A percentile compares a stretch with the other conserved stretches of the same genome.
Evolutionary conservation across 1,140 invertebrate species (phyloP).

Genomic region (Holcopasites calliopsidis): DNA sequence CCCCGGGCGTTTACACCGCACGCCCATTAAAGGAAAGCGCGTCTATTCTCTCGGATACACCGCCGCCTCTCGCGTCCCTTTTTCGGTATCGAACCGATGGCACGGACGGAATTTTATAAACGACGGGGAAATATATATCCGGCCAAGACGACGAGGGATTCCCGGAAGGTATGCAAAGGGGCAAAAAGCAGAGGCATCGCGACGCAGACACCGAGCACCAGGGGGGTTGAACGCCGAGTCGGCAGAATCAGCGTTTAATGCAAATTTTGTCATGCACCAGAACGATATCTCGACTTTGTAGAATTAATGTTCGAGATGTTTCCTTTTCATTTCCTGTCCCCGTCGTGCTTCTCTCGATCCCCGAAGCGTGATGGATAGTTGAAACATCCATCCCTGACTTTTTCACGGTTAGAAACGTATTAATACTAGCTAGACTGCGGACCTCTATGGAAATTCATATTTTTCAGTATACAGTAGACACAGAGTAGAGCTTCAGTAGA

Average conservation of each 20-base stretch:
- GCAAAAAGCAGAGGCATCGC: constrained; percentile 40
- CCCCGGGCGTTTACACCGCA: not conserved
- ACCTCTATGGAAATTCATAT: too few relatives aligned
- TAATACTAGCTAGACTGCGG: too few relatives aligned
- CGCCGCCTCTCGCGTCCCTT: not conserved
- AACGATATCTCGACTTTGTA: constrained; percentile 47
- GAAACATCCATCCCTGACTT: not conserved
- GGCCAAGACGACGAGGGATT: not conserved
- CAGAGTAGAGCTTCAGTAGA: too few relatives aligned
- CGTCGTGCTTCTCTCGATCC: not conserved
- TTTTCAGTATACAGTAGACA: too few relatives aligned
- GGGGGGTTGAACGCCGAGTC: constrained; percentile 23
- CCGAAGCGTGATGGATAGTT: constrained; percentile 48
- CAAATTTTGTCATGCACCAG: constrained; percentile 50
- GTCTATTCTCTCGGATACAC: not conserved
- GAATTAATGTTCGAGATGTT: constrained; percentile 59
- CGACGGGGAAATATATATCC: constrained; percentile 16
- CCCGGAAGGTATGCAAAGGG: constrained; percentile 27
- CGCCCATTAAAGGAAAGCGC: not conserved
- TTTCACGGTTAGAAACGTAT: not conserved
- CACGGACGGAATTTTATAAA: constrained; percentile 44
- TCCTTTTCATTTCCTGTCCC: constrained; percentile 61
- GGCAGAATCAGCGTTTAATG: constrained; percentile 50
- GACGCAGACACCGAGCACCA: not conserved
- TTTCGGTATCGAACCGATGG: constrained; percentile 25